Conservation (phyloP, 2,113 vertebrate genomes). For the Hippocampus guttulatus region DNA sequence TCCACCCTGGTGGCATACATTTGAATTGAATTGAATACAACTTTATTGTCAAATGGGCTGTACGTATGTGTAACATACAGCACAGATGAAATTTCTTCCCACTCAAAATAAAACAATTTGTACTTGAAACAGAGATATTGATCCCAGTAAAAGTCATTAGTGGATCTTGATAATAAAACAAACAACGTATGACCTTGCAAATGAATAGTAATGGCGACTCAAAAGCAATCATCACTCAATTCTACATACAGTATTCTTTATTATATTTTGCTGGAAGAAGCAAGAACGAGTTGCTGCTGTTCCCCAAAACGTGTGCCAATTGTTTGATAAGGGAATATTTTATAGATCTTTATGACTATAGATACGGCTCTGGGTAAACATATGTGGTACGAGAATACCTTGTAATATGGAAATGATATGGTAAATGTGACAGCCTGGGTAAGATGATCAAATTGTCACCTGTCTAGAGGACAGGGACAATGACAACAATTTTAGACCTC, state of each 20-base stretch:
- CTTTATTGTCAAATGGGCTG: no score
- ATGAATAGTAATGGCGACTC: conserved; percentile 61
- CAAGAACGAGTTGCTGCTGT: conserved; percentile 42
- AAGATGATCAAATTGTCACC: conserved; percentile 3
- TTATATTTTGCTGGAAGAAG: conserved; percentile 63
- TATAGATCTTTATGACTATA: conserved; percentile 23
- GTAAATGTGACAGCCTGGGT: conserved; percentile 1
- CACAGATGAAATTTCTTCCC: no score
- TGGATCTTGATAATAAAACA: conserved; percentile 51
- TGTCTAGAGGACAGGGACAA: conserved; percentile 1
- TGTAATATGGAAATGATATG: neutral
- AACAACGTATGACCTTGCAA: conserved; percentile 64
- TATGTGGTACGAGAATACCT: conserved; percentile 13
- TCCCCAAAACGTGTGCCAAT: conserved; percentile 41
- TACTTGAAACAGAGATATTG: conserved; percentile 53
- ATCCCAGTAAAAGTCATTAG: conserved; percentile 70
- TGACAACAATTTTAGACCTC: conserved; percentile 16
- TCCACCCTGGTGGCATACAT: conserved; percentile 21
- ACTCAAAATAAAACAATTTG: neutral
- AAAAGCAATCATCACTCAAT: conserved; percentile 63
- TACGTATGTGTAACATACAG: no score
- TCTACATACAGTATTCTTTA: conserved; percentile 59
- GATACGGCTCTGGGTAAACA: conserved; percentile 21
- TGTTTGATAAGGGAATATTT: conserved; percentile 42
- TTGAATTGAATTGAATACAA: no score